phyloP scores from a whole-genome alignment of 2,888 invertebrate genomes.

The Trichopria drosophilae region DNA sequence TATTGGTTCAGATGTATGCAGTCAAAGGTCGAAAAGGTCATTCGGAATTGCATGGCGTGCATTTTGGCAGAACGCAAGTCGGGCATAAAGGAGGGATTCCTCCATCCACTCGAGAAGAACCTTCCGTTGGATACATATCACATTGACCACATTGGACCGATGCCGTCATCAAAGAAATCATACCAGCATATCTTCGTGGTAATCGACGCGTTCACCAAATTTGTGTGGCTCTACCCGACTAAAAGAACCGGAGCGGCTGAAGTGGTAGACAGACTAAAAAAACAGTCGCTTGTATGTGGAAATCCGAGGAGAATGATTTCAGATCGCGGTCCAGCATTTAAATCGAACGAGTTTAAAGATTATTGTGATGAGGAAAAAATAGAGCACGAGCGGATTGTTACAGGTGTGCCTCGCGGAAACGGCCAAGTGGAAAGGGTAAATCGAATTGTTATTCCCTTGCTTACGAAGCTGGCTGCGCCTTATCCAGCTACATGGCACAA shows the following conservation, averaged over 20 bases:
- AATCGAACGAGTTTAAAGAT: neutral
- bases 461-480: neutral
- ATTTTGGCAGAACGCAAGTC: neutral
- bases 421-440: neutral
- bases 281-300: neutral
- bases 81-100: neutral
- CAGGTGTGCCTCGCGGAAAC: neutral
- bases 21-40: constrained; percentile 28
- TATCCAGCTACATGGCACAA: neutral
- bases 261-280: neutral
- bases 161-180: neutral
- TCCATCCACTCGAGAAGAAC: neutral
- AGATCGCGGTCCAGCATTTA: neutral
- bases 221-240: neutral
- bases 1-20: constrained; percentile 39
- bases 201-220: neutral
- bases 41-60: too few species aligned
- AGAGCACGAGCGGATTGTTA: neutral
- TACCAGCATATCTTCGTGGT: neutral
- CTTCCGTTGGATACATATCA: neutral
- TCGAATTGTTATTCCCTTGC: neutral
- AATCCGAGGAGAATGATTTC: neutral
- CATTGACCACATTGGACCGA: neutral
- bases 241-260: neutral
- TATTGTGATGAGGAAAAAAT: neutral